These are phyloP conservation scores for Pteromalus puparum DNA, from an alignment of 1,140 invertebrate species.

Conservation along the genomic window DNA sequence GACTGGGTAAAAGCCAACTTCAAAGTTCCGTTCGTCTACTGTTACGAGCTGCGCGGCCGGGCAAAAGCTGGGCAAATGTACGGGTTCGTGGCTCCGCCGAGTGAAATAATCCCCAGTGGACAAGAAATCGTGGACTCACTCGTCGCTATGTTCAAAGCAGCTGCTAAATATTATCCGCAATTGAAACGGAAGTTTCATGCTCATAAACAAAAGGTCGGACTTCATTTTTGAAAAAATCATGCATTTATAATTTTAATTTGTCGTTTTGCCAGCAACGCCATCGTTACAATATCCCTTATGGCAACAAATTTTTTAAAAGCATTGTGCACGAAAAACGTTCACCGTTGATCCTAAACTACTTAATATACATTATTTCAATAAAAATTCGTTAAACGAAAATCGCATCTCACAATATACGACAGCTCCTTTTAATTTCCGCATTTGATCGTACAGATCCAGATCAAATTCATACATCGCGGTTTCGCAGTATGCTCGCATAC, in stretches of 20 bases:
- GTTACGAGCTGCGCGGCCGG: constrained; percentile 82
- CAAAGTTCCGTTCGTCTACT: constrained; percentile 81
- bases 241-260: neutral
- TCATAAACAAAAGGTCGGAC: neutral
- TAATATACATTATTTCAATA: too few relatives aligned
- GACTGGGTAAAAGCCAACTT: constrained; percentile 83
- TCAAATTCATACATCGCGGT: too few relatives aligned
- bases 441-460: too few relatives aligned
- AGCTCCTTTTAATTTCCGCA: too few relatives aligned
- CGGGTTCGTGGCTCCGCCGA: constrained; percentile 85
- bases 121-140: constrained; percentile 81
- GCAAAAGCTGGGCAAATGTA: constrained; percentile 73
- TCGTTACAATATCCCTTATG: too few relatives aligned
- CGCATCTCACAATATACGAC: too few relatives aligned
- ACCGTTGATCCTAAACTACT: too few relatives aligned
- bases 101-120: constrained; percentile 83
- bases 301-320: too few relatives aligned
- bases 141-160: constrained; percentile 76
- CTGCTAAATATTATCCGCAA: constrained; percentile 57
- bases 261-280: neutral
- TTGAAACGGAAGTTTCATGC: neutral
- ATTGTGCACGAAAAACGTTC: too few relatives aligned
- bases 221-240: neutral
- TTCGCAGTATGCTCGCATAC: too few relatives aligned
- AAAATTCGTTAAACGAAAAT: too few relatives aligned